phyloP scores from a whole-genome alignment of 1,140 invertebrate species.

The honey bee (Apis mellifera) region DNA sequence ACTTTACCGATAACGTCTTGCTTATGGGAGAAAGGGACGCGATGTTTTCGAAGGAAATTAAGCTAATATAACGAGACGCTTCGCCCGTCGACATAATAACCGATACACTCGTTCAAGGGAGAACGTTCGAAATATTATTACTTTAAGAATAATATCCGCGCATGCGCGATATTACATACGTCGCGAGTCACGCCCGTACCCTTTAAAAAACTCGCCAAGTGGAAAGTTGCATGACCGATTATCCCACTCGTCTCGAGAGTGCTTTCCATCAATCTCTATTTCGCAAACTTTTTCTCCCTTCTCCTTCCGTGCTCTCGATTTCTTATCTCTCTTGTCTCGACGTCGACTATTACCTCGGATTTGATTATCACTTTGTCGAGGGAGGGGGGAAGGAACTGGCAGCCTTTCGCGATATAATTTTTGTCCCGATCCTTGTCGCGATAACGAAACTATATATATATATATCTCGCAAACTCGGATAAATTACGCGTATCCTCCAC shows the following conservation, averaged over 20 bases:
- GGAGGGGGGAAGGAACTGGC: too few relatives aligned
- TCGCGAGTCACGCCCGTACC: too few relatives aligned
- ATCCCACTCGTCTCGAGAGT: background rate
- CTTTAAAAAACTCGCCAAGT: background rate
- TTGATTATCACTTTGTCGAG: background rate
- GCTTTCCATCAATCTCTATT: background rate
- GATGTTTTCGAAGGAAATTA: slow-evolving; percentile 44
- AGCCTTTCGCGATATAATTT: background rate
- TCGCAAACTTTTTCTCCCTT: background rate
- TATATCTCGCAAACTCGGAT: background rate
- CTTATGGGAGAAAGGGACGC: too few relatives aligned
- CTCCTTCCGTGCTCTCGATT: background rate
- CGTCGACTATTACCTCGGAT: too few relatives aligned
- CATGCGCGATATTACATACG: too few relatives aligned
- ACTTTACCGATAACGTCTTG: slow-evolving; percentile 40
- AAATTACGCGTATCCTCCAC: background rate
- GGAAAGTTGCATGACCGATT: background rate
- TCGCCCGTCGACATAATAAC: too few relatives aligned
- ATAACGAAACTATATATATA: background rate
- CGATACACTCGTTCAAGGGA: too few relatives aligned
- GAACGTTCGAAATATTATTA: too few relatives aligned
- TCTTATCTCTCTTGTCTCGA: background rate
- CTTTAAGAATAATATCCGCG: too few relatives aligned
- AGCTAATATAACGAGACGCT: background rate
- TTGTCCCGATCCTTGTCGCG: background rate